These are phyloP conservation scores for Ectemnius cavifrons DNA, from an alignment of 2,888 invertebrate species.

Conservation along the genomic window DNA sequence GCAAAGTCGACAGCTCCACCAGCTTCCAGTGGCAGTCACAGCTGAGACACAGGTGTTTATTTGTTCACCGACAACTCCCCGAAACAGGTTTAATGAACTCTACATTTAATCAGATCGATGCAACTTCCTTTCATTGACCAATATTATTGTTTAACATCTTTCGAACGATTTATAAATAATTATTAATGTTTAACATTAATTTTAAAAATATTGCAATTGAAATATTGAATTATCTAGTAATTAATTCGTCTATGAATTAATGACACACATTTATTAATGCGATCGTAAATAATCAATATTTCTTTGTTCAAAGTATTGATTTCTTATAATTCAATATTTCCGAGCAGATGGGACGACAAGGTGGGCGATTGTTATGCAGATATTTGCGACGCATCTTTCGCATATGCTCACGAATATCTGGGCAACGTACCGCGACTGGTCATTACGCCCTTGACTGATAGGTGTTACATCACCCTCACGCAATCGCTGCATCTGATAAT, in stretches of 20 bases:
- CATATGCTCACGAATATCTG: constrained; percentile 95
- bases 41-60: constrained; percentile 82
- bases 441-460: constrained; percentile 95
- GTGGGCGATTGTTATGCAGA: constrained; percentile 92
- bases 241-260: too few species aligned
- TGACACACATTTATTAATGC: too few species aligned
- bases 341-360: constrained; percentile 88
- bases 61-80: background rate
- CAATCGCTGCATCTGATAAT: constrained; percentile 95
- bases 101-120: too few species aligned
- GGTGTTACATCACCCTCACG: constrained; percentile 96
- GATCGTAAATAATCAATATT: background rate
- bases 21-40: constrained; percentile 97
- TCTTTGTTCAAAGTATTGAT: background rate
- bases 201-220: too few species aligned
- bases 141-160: too few species aligned
- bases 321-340: background rate
- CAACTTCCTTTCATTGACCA: too few species aligned
- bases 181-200: too few species aligned
- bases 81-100: too few species aligned
- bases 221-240: too few species aligned
- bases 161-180: too few species aligned
- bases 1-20: constrained; percentile 88
- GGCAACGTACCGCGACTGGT: constrained; percentile 96
- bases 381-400: constrained; percentile 96